Evolutionary conservation across 2,797 vertebrate genomes (phyloP).

Genomic region (Morus bassanus): DNA sequence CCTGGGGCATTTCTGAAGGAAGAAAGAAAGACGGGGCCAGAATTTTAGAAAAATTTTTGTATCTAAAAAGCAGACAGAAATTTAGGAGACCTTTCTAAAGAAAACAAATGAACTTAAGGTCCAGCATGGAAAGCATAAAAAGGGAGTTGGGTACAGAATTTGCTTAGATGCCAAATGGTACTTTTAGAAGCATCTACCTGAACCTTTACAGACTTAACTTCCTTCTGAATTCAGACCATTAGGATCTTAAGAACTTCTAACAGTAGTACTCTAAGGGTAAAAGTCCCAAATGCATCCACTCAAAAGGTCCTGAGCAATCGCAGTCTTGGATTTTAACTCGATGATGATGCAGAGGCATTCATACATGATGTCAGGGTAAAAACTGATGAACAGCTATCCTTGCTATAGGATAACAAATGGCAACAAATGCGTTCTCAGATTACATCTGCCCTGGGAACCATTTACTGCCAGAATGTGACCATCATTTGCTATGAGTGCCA

Average conservation of each 20-base stretch:
- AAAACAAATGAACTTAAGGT: not conserved
- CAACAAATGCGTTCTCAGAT: not conserved
- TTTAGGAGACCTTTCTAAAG: not conserved
- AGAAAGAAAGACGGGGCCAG: not conserved
- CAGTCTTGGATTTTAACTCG: not conserved
- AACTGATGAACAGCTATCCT: not conserved
- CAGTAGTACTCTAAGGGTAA: not conserved
- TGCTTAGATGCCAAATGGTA: not conserved
- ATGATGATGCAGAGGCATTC: not conserved
- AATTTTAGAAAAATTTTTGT: not conserved
- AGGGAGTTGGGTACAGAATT: not conserved
- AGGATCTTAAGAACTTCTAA: not conserved
- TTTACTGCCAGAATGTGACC: not conserved
- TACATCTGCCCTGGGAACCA: not conserved
- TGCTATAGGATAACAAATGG: too few species aligned
- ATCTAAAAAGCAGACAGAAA: not conserved
- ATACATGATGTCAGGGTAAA: not conserved
- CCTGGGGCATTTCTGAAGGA: not conserved
- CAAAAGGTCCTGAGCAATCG: not conserved
- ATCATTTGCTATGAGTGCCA: not conserved
- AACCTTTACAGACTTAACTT: not conserved
- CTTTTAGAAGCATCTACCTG: not conserved
- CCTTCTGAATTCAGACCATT: not conserved
- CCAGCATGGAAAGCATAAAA: not conserved
- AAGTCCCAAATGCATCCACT: not conserved